Evolutionary conservation across 2,888 invertebrate genomes (phyloP).

Genomic region (Phortica okadai): DNA sequence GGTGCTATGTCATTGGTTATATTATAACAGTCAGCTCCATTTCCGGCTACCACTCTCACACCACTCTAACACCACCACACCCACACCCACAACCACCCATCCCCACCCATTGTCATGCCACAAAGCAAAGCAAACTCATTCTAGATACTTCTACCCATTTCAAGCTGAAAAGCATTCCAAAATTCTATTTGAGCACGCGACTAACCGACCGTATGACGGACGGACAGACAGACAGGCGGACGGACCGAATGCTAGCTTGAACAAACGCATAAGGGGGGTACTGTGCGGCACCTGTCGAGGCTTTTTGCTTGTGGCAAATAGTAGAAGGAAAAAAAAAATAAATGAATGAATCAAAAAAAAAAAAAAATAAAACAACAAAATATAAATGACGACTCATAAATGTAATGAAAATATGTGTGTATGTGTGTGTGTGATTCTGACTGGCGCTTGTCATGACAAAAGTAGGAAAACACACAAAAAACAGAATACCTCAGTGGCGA

Average conservation of each 20-base stretch:
- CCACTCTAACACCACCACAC: not conserved
- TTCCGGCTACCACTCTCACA: conserved; percentile 9
- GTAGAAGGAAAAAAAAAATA: conserved; percentile 11
- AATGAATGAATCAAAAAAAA: not conserved
- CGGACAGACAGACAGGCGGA: conserved; percentile 10
- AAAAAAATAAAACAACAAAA: conserved; percentile 28
- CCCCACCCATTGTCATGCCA: conserved; percentile 3
- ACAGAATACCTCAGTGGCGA: not conserved
- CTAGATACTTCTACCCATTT: conserved; percentile 36
- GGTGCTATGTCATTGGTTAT: conserved; percentile 65
- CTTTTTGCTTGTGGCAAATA: conserved; percentile 10
- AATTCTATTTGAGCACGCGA: conserved; percentile 65
- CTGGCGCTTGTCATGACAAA: conserved; percentile 47
- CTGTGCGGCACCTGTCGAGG: not conserved
- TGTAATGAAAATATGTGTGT: conserved; percentile 35
- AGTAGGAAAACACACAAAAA: conserved; percentile 34
- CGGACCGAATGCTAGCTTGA: conserved; percentile 23
- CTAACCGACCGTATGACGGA: conserved; percentile 25
- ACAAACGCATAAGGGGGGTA: not conserved
- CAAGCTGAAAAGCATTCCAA: conserved; percentile 62
- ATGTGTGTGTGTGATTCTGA: conserved; percentile 9
- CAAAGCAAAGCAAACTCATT: not conserved
- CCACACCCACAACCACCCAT: conserved; percentile 34
- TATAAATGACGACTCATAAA: conserved; percentile 65
- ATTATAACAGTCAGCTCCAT: conserved; percentile 33